These are phyloP conservation scores for Bibio marci DNA, from an alignment of 2,888 invertebrate genomes.

Conservation along the genomic window DNA sequence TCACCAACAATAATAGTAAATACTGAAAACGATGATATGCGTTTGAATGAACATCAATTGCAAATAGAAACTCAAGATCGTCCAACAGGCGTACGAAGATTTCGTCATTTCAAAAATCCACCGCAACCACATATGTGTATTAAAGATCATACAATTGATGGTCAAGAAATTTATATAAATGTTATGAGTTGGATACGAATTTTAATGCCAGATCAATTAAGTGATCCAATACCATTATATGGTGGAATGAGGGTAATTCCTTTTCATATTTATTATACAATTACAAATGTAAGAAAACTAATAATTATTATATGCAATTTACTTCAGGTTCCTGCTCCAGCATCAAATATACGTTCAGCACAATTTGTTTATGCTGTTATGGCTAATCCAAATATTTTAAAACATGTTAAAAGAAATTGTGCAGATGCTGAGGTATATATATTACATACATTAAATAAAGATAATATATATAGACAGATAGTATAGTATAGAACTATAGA, in stretches of 20 bases:
- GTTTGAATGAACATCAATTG: neutral
- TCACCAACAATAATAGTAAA: no score
- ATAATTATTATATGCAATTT: neutral
- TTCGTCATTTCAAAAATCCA: constrained; percentile 52
- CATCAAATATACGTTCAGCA: constrained; percentile 41
- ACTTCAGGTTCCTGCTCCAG: constrained; percentile 37
- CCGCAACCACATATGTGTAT: constrained; percentile 64
- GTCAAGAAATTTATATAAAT: constrained; percentile 41
- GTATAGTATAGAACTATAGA: no score
- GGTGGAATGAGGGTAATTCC: constrained; percentile 49
- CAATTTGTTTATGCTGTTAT: constrained; percentile 53
- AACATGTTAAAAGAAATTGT: constrained; percentile 49
- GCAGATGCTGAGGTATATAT: constrained; percentile 38
- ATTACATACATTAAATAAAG: no score
- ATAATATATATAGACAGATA: no score
- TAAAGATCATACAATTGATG: constrained; percentile 35
- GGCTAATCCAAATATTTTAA: constrained; percentile 53
- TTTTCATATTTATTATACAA: neutral
- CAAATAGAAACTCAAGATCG: constrained; percentile 3
- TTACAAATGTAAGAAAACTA: neutral
- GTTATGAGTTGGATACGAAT: constrained; percentile 59
- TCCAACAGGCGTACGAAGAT: constrained; percentile 38
- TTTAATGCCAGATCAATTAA: constrained; percentile 44
- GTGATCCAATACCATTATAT: constrained; percentile 49
- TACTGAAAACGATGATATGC: no score